phyloP scores from a whole-genome alignment of 1,140 invertebrate genomes.

The Nasonia vitripennis region DNA sequence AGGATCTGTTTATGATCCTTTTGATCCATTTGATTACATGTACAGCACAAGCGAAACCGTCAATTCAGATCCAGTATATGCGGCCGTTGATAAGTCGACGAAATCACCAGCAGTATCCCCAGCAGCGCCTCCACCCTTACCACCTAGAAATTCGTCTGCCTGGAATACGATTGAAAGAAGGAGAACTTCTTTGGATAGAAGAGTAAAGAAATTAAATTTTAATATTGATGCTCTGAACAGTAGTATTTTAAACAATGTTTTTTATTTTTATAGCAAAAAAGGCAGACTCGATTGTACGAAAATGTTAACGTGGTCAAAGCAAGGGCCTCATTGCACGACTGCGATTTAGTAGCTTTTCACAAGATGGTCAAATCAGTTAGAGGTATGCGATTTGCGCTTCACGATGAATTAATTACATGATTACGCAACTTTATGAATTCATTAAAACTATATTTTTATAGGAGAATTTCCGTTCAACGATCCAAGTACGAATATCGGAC shows the following conservation, averaged over 20 bases:
- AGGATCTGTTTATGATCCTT: constrained; percentile 88
- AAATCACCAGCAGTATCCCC: constrained; percentile 77
- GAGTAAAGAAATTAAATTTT: constrained; percentile 60
- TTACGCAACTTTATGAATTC: neutral
- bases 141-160: constrained; percentile 76
- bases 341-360: constrained; percentile 86
- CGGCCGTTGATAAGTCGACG: constrained; percentile 81
- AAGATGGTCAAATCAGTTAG: constrained; percentile 85
- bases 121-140: constrained; percentile 77
- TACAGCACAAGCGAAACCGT: constrained; percentile 84
- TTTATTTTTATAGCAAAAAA: constrained; percentile 68
- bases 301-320: constrained; percentile 80
- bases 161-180: constrained; percentile 76
- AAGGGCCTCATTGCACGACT: constrained; percentile 80
- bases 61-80: constrained; percentile 86
- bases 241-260: neutral
- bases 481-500: constrained; percentile 84
- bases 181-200: constrained; percentile 72
- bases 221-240: neutral
- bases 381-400: constrained; percentile 66
- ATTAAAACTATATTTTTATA: constrained; percentile 65
- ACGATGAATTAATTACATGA: neutral
- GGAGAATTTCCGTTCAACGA: constrained; percentile 84
- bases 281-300: constrained; percentile 81
- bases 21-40: constrained; percentile 90